Conservation (phyloP, 2,888 invertebrate species). For the Ernsta delagoae region DNA sequence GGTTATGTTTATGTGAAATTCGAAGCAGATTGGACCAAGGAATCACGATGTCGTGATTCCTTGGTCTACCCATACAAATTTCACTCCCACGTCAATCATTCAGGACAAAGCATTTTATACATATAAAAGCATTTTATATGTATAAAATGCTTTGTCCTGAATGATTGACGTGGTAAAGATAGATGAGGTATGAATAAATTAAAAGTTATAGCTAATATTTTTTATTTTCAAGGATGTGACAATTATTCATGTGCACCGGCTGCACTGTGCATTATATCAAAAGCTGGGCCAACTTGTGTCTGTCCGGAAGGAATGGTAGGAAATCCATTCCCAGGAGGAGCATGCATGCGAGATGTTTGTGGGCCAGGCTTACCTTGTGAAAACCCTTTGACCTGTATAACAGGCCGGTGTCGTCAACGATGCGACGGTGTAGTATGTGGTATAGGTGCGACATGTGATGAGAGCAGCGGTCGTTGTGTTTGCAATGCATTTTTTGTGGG, state of each 20-base stretch:
- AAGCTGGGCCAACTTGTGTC: conserved; percentile 94
- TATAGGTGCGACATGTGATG: conserved; percentile 94
- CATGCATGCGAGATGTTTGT: conserved; percentile 92
- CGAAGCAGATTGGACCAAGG: too few species aligned
- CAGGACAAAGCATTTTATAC: too few species aligned
- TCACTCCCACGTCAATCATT: too few species aligned
- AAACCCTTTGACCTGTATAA: conserved; percentile 92
- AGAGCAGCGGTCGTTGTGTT: conserved; percentile 91
- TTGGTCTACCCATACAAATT: too few species aligned
- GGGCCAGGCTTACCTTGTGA: conserved; percentile 91
- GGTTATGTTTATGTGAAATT: too few species aligned
- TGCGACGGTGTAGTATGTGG: conserved; percentile 95
- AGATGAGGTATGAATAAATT: too few species aligned
- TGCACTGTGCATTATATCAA: conserved; percentile 94
- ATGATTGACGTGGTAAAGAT: too few species aligned
- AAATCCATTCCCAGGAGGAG: conserved; percentile 96
- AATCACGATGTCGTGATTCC: too few species aligned
- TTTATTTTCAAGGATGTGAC: conserved; percentile 87
- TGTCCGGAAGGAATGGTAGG: conserved; percentile 94
- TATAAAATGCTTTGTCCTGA: too few species aligned
- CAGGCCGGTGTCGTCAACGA: conserved; percentile 94
- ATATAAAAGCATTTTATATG: too few species aligned
- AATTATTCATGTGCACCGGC: conserved; percentile 91
- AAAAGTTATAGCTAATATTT: too few species aligned
- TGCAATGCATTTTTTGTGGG: conserved; percentile 95